Evolutionary conservation across 1,140 invertebrate species (phyloP).

Genomic region (Bilobella aurantiaca): DNA sequence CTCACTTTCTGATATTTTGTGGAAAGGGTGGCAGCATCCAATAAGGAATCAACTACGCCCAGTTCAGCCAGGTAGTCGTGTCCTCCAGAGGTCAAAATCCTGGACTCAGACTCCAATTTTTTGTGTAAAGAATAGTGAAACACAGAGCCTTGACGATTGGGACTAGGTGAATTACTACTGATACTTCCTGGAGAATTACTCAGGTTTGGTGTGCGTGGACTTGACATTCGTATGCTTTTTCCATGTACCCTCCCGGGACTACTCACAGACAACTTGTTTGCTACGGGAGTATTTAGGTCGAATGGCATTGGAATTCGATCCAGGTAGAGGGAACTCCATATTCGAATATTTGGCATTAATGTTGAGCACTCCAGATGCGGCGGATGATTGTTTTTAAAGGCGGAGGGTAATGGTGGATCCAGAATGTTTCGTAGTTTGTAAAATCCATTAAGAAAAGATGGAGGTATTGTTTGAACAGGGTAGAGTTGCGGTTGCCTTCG

Average conservation of each 20-base stretch:
- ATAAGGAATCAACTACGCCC: conserved; percentile 24
- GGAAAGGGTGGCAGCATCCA: conserved; percentile 14
- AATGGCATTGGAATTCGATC: conserved; percentile 12
- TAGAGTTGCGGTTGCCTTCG: background rate
- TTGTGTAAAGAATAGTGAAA: background rate
- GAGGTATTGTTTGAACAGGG: conserved; percentile 8
- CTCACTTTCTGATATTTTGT: conserved; percentile 23
- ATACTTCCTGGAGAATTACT: background rate
- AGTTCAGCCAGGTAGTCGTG: conserved; percentile 16
- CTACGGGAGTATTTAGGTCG: background rate
- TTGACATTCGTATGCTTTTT: background rate
- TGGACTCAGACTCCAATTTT: background rate
- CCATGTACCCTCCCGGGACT: conserved; percentile 7
- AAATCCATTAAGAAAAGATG: conserved; percentile 25
- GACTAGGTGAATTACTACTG: background rate
- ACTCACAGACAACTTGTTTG: background rate
- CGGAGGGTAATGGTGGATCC: conserved; percentile 8
- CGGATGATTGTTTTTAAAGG: background rate
- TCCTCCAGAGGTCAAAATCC: conserved; percentile 11
- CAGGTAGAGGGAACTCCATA: conserved; percentile 27
- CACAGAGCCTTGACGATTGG: background rate
- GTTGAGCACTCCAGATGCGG: conserved; percentile 14
- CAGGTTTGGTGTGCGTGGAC: background rate
- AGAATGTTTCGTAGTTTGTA: conserved; percentile 26
- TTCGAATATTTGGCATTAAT: conserved; percentile 20